Conservation (phyloP, 2,797 vertebrate species). For the Gymnopithys bicolor region DNA sequence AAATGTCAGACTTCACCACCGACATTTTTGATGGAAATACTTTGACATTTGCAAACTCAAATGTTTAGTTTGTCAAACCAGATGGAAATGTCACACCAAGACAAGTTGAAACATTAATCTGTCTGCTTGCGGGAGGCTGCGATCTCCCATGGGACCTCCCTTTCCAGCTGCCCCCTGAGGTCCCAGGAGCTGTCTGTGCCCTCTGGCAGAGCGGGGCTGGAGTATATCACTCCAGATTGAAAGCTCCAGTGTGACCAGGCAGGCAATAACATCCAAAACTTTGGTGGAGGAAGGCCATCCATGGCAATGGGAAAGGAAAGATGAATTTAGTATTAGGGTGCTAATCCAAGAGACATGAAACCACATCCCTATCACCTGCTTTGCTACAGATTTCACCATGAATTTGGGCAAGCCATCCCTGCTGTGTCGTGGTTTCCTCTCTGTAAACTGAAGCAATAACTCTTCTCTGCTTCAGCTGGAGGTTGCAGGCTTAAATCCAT, state of each 20-base stretch:
- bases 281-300: neutral
- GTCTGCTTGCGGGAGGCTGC: neutral
- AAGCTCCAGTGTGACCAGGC: neutral
- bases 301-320: neutral
- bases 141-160: neutral
- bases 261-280: neutral
- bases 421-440: neutral
- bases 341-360: neutral
- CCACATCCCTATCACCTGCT: neutral
- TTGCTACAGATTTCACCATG: neutral
- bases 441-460: slow-evolving; percentile 19
- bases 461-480: slow-evolving; percentile 1
- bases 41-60: slow-evolving; percentile 66
- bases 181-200: neutral
- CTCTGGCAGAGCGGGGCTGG: rapidly evolving
- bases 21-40: slow-evolving; percentile 65
- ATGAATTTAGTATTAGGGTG: neutral
- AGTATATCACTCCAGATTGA: neutral
- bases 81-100: slow-evolving; percentile 56
- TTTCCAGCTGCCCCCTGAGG: neutral
- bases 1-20: slow-evolving; percentile 39
- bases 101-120: slow-evolving; percentile 51
- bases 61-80: slow-evolving; percentile 68
- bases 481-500: neutral
- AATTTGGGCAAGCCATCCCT: neutral